Conservation (phyloP, 1,140 invertebrate species). For the Agrypnia vestita region DNA sequence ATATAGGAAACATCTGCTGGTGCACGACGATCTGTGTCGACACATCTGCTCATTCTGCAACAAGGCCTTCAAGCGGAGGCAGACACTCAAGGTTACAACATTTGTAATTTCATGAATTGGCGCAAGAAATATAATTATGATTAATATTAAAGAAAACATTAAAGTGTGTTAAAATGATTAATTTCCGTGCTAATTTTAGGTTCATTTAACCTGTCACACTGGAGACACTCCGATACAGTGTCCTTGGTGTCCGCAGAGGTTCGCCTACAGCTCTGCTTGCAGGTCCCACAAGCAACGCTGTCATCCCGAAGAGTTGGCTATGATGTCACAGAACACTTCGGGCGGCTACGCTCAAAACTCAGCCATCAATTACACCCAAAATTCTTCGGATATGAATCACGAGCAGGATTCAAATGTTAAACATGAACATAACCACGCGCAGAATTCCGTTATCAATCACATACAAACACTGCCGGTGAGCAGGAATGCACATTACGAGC, state of each 20-base stretch:
- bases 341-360: neutral
- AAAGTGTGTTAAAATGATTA: no score
- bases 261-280: slow-evolving; percentile 70
- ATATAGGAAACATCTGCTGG: slow-evolving; percentile 69
- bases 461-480: neutral
- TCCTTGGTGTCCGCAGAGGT: slow-evolving; percentile 71
- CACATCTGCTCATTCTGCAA: slow-evolving; percentile 71
- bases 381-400: neutral
- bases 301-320: slow-evolving; percentile 66
- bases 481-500: neutral
- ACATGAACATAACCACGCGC: neutral
- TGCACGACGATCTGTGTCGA: slow-evolving; percentile 69
- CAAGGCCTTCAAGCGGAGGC: slow-evolving; percentile 70
- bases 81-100: slow-evolving; percentile 68
- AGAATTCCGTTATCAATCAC: neutral
- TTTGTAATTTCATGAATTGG: neutral
- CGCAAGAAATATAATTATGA: no score
- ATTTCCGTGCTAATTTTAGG: slow-evolving; percentile 54
- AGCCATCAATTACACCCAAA: neutral
- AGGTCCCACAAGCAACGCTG: slow-evolving; percentile 70
- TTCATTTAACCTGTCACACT: slow-evolving; percentile 71
- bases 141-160: no score
- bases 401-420: neutral
- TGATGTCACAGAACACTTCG: neutral
- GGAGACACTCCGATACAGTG: slow-evolving; percentile 71